A percentile compares a stretch with the other conserved stretches of the same genome.
Evolutionary conservation across 2,797 vertebrate species (phyloP).

Genomic region (Bovichtus diacanthus): DNA sequence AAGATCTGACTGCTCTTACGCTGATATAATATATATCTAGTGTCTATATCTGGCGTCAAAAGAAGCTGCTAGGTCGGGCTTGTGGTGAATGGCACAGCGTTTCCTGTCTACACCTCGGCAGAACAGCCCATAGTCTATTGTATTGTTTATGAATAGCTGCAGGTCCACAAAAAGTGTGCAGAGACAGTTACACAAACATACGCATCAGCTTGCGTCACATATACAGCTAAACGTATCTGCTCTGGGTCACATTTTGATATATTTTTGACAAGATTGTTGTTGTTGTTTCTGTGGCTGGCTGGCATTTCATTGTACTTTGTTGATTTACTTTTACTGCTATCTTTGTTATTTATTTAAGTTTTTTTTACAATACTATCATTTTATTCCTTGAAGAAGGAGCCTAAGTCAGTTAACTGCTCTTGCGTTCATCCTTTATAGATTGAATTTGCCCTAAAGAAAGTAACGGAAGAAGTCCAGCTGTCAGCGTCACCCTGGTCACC

Average conservation of each 20-base stretch:
- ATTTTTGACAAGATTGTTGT: neutral
- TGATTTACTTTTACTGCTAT: too few relatives aligned
- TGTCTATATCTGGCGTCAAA: neutral
- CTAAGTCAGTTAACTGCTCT: neutral
- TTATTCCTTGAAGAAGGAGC: too few relatives aligned
- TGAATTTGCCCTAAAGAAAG: neutral
- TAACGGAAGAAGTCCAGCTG: neutral
- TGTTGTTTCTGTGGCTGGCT: neutral
- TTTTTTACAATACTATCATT: too few relatives aligned
- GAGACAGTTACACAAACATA: neutral
- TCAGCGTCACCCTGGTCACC: neutral
- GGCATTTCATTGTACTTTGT: too few relatives aligned
- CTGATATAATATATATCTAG: neutral
- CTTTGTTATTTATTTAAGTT: too few relatives aligned
- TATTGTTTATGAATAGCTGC: slow-evolving; percentile 24
- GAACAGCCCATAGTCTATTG: slow-evolving; percentile 35
- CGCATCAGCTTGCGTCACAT: neutral
- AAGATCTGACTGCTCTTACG: neutral
- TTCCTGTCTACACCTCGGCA: slow-evolving; percentile 29
- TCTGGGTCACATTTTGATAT: slow-evolving; percentile 4
- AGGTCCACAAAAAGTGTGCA: slow-evolving; percentile 1
- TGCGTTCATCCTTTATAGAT: neutral
- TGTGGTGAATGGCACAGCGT: neutral
- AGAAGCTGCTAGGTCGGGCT: neutral
- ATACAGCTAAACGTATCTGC: neutral